These are phyloP conservation scores for Stratiolaelaps scimitus DNA, from an alignment of 1,140 invertebrate genomes.

Conservation along the genomic window DNA sequence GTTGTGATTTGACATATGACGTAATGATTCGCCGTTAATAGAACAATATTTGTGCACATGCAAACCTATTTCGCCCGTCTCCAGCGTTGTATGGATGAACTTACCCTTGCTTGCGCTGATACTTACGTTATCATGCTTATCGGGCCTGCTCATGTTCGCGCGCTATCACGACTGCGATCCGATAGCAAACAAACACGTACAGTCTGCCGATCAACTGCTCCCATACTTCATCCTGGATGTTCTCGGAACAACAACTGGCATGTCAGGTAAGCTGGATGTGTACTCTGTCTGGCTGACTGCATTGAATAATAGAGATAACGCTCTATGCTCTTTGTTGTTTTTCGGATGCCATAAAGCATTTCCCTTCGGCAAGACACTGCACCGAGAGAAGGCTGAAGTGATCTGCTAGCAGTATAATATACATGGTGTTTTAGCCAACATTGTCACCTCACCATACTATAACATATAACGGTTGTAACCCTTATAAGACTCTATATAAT, in stretches of 20 bases:
- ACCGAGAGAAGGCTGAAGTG: slow-evolving; percentile 42
- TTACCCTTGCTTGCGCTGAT: slow-evolving; percentile 39
- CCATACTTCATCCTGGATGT: slow-evolving; percentile 20
- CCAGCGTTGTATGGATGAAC: slow-evolving; percentile 40
- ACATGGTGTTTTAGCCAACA: too few species aligned
- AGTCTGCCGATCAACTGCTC: slow-evolving; percentile 40
- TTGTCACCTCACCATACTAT: too few species aligned
- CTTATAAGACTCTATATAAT: too few species aligned
- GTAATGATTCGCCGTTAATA: too few species aligned
- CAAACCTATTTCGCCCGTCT: slow-evolving; percentile 1
- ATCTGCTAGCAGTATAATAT: slow-evolving; percentile 41
- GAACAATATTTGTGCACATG: not conserved
- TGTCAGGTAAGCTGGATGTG: slow-evolving; percentile 1
- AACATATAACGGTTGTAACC: too few species aligned
- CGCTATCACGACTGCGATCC: slow-evolving; percentile 42
- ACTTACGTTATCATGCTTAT: slow-evolving; percentile 39
- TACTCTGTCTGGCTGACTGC: too few species aligned
- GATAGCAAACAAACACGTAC: slow-evolving; percentile 37
- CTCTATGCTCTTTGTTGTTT: slow-evolving; percentile 18
- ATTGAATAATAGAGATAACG: slow-evolving; percentile 28
- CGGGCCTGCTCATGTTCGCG: slow-evolving; percentile 42
- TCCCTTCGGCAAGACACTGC: slow-evolving; percentile 39
- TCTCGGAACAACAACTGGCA: slow-evolving; percentile 5
- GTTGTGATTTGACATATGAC: too few species aligned
- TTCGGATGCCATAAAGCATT: slow-evolving; percentile 28